A percentile compares a stretch with the other conserved stretches of the same genome.
Conservation (phyloP, 2,113 vertebrate species). For the Vulpes lagopus region DNA sequence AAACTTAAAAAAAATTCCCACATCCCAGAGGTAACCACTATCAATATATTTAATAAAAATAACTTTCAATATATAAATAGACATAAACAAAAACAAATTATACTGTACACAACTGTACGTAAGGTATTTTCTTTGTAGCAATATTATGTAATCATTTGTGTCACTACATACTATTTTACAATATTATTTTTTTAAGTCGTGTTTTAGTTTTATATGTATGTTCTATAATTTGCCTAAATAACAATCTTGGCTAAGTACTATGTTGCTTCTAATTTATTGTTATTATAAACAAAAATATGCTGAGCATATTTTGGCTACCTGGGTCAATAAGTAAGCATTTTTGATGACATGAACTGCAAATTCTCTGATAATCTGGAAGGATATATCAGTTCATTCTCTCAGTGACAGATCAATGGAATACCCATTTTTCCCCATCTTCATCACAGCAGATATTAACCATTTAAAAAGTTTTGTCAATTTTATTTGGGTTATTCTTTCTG, state of each 20-base stretch:
- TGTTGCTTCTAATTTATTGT: neutral
- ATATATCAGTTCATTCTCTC: neutral
- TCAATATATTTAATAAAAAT: slow-evolving; percentile 48
- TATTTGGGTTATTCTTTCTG: neutral
- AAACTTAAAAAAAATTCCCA: neutral
- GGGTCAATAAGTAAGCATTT: neutral
- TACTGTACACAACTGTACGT: neutral
- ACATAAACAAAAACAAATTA: neutral
- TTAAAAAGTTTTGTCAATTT: neutral
- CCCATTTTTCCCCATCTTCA: neutral
- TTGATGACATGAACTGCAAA: neutral
- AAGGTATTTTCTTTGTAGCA: neutral
- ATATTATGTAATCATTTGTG: neutral
- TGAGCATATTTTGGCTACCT: neutral
- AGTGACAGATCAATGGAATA: neutral
- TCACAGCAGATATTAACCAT: neutral
- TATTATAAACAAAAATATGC: neutral
- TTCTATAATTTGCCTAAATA: neutral
- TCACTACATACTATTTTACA: neutral
- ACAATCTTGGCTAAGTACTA: neutral
- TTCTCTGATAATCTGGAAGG: neutral
- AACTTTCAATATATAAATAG: neutral
- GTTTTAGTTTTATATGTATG: neutral
- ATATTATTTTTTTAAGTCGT: neutral
- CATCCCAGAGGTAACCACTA: neutral